Evolutionary conservation across 2,113 vertebrate species (phyloP).

Genomic region (Tetrax tetrax): DNA sequence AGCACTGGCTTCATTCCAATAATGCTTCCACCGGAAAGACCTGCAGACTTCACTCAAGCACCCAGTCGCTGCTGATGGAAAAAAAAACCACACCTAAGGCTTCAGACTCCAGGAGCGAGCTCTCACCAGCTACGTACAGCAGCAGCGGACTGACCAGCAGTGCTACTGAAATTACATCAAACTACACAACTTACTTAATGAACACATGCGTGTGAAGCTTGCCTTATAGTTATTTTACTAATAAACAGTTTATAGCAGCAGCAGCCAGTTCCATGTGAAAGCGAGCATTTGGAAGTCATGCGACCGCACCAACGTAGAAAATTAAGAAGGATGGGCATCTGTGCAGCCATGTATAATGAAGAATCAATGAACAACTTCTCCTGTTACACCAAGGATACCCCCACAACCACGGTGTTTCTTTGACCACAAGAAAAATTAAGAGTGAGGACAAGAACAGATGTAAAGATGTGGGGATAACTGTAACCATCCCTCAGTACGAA

Average conservation of each 20-base stretch:
- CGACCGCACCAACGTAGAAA: neutral
- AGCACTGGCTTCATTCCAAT: neutral
- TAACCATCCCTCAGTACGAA: neutral
- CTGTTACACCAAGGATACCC: neutral
- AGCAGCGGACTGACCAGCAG: neutral
- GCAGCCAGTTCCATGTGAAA: neutral
- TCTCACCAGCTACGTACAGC: neutral
- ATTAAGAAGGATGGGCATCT: neutral
- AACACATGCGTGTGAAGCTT: neutral
- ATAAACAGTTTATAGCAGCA: neutral
- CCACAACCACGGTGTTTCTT: neutral
- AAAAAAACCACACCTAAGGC: neutral
- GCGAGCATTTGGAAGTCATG: neutral
- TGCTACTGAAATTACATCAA: neutral
- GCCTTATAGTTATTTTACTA: neutral
- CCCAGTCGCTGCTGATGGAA: accelerated
- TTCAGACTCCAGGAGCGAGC: neutral
- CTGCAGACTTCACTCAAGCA: neutral
- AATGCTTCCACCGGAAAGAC: neutral
- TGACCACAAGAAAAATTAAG: neutral
- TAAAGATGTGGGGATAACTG: neutral
- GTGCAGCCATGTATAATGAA: neutral
- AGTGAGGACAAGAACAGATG: neutral
- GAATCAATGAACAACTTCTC: neutral
- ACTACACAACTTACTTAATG: neutral